phyloP scores from a whole-genome alignment of 2,888 invertebrate genomes.

The Steinernema carpocapsae region DNA sequence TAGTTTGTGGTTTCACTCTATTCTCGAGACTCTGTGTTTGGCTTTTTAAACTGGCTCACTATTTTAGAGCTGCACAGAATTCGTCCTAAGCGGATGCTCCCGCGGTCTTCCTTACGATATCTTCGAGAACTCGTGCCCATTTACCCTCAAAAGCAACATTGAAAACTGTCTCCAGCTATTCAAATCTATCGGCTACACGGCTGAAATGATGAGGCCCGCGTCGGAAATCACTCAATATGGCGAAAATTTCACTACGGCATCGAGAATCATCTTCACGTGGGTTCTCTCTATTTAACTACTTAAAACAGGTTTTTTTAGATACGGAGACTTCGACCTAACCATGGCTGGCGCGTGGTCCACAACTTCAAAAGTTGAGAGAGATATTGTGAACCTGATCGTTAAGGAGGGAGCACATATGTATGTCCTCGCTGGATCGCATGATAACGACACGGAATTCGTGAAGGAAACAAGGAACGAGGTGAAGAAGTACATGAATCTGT shows the following conservation, averaged over 20 bases:
- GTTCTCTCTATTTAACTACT: not conserved
- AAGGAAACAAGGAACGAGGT: slow-evolving; percentile 38
- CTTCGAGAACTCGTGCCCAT: slow-evolving; percentile 62
- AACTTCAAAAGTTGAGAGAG: slow-evolving; percentile 49
- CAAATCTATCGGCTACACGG: slow-evolving; percentile 71
- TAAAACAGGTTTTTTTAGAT: slow-evolving; percentile 66
- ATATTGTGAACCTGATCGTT: slow-evolving; percentile 70
- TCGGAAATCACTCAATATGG: slow-evolving; percentile 82
- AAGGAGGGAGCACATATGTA: slow-evolving; percentile 71
- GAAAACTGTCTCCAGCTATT: slow-evolving; percentile 76
- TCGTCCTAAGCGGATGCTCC: slow-evolving; percentile 92
- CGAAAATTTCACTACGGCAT: slow-evolving; percentile 75
- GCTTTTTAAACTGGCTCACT: no score
- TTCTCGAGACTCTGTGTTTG: no score
- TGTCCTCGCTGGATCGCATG: slow-evolving; percentile 70
- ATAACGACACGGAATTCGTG: slow-evolving; percentile 70
- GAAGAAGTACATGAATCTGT: not conserved
- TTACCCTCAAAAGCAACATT: slow-evolving; percentile 43
- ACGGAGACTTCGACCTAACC: slow-evolving; percentile 73
- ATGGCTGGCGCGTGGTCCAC: slow-evolving; percentile 70
- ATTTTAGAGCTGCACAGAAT: slow-evolving; percentile 86
- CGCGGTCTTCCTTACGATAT: slow-evolving; percentile 71
- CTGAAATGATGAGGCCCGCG: slow-evolving; percentile 74
- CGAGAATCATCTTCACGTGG: slow-evolving; percentile 75
- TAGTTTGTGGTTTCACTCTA: no score